A percentile compares a stretch with the other conserved stretches of the same genome.
These are phyloP conservation scores for Rhagoletis zephyria DNA, from an alignment of 1,140 invertebrate genomes.

Conservation along the genomic window DNA sequence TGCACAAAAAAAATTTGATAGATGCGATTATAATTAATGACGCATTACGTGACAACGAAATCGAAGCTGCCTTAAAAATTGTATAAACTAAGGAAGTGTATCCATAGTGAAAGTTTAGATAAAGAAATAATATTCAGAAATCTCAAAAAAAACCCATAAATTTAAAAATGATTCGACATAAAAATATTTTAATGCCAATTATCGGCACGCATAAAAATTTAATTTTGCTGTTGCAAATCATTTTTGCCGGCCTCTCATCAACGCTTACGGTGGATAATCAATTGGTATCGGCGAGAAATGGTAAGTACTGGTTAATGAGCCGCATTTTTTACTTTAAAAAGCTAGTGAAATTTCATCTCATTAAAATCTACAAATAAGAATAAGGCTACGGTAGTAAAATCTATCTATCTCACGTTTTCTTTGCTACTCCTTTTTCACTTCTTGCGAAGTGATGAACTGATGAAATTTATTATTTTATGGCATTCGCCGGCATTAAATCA, in stretches of 20 bases:
- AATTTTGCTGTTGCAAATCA: slow-evolving; percentile 43
- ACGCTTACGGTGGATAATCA: slow-evolving; percentile 70
- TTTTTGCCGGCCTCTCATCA: slow-evolving; percentile 20
- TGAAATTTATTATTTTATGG: too few relatives aligned
- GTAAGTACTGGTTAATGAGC: slow-evolving; percentile 59
- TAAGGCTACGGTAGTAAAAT: too few relatives aligned
- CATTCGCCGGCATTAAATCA: too few relatives aligned
- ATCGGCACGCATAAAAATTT: neutral
- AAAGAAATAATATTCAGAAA: neutral
- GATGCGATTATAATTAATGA: neutral
- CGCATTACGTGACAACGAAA: neutral
- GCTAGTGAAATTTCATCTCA: too few relatives aligned
- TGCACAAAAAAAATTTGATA: neutral
- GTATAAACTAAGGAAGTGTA: neutral
- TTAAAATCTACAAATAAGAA: too few relatives aligned
- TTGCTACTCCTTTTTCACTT: too few relatives aligned
- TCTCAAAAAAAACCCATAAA: neutral
- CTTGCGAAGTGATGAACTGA: too few relatives aligned
- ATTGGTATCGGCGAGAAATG: slow-evolving; percentile 71
- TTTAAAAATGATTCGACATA: slow-evolving; percentile 37
- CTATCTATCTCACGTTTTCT: too few relatives aligned
- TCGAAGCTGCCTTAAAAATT: slow-evolving; percentile 30
- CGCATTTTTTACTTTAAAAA: too few relatives aligned
- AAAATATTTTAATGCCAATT: slow-evolving; percentile 30
- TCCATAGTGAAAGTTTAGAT: slow-evolving; percentile 14